Base-by-base conservation (phyloP, 35 echinoderm and acorn worm species). In the Stichopus chloronotus region DNA sequence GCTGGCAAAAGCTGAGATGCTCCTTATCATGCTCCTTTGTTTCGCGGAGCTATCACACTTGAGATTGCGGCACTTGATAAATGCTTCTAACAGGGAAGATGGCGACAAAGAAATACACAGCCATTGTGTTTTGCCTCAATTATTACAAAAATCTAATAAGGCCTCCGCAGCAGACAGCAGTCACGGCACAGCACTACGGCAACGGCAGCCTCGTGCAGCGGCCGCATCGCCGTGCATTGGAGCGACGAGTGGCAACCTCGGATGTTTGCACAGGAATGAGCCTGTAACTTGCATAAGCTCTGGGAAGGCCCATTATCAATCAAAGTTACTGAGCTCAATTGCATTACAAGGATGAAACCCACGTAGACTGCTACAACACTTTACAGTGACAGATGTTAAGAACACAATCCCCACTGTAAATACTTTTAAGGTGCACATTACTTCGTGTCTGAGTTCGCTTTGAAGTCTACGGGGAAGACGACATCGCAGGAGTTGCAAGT, bases 131-230 rank as follows among this genome's bases (percentile, higher is more conserved):
- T 85, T 85, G 82, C 82, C 82, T 85, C 82, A 58, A 85, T 85
- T 85, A 85, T 85, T 85, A 85, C 82, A 85, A 85, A 85, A 85
- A 85, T 85, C 82, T 85, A 85, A 85, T 85, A 85, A 85, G 58
- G 82, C 57, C 82, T 58, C 76, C 21, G n/a, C 9, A 19, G 30
- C 30, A 43, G 30, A 43, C 30, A 43, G 30, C 30, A 43, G 30
- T 43, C 30, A 43, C 30, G 30, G 30, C 30, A 43, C 30, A 43
- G 30, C 30, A 43, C 3, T 43, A 43, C 30, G 30, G 30, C 30
- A 43, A 43, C 3, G 30, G 61, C 61, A 14, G 11, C 61, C 61
- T 65, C 13, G 61, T 65, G 61, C 19, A 65, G 61, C 61, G 9
- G 19, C 69, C 14, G 19, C 69, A 21, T n/a, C 12, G 69, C 22